Percentiles rank a stretch among this genome's conserved stretches.
Conservation (phyloP, 2,797 vertebrate species). For the Acrossocheilus fasciatus region DNA sequence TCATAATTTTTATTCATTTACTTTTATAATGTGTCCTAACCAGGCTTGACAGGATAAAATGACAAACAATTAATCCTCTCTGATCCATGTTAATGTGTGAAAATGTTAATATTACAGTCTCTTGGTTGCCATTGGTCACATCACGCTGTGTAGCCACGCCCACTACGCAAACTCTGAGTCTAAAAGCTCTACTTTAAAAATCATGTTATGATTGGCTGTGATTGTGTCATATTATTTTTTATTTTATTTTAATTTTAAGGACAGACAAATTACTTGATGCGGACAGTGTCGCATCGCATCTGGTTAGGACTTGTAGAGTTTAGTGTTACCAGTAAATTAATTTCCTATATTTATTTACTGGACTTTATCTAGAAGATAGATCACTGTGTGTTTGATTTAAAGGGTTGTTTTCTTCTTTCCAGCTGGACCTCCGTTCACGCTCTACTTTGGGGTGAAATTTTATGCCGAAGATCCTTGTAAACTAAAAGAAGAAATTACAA, state of each 20-base stretch:
- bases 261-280: conserved; percentile 1
- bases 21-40: neutral
- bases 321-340: neutral
- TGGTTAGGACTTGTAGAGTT: neutral
- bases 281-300: neutral
- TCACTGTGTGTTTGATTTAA: neutral
- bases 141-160: neutral
- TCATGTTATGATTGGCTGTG: neutral
- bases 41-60: neutral
- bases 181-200: neutral
- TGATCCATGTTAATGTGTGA: neutral
- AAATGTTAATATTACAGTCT: neutral
- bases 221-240: neutral
- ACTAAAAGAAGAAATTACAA: conserved; percentile 91
- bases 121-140: neutral
- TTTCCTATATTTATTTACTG: neutral
- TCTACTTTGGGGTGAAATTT: conserved; percentile 92
- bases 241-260: neutral
- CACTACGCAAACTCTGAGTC: neutral
- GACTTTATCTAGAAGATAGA: neutral
- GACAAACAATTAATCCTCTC: neutral
- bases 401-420: conserved; percentile 51
- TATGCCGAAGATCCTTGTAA: conserved; percentile 89
- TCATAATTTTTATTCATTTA: neutral
- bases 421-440: conserved; percentile 89